Evolutionary conservation across 2,888 invertebrate species (phyloP).

Genomic region (Drosophila ezoana): DNA sequence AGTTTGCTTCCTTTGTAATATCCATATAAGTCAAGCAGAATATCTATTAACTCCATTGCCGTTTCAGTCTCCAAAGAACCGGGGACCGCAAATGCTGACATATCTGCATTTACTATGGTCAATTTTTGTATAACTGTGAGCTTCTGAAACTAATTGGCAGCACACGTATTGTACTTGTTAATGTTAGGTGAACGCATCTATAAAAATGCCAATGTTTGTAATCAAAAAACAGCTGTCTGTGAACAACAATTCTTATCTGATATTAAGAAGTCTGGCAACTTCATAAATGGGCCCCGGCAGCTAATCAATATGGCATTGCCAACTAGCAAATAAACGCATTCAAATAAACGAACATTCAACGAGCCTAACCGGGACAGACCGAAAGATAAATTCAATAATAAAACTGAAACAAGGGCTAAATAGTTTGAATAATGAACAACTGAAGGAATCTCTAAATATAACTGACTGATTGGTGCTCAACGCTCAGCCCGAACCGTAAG

Average conservation of each 20-base stretch:
- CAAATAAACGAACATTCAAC: neutral
- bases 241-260: neutral
- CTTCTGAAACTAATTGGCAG: no score
- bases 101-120: neutral
- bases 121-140: no score
- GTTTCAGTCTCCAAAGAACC: no score
- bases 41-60: neutral
- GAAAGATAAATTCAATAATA: neutral
- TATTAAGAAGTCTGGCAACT: neutral
- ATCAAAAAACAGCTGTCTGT: slow-evolving; percentile 5
- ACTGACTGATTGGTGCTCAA: no score
- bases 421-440: no score
- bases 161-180: no score
- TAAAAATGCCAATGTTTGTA: neutral
- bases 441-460: no score
- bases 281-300: neutral
- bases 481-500: no score
- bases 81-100: neutral
- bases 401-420: neutral
- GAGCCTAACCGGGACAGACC: no score
- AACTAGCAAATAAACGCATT: neutral
- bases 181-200: no score
- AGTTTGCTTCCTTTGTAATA: neutral
- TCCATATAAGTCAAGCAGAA: slow-evolving; percentile 14
- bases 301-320: neutral